Conservation (phyloP, 2,113 vertebrate species). For the Poicephalus meyeri region DNA sequence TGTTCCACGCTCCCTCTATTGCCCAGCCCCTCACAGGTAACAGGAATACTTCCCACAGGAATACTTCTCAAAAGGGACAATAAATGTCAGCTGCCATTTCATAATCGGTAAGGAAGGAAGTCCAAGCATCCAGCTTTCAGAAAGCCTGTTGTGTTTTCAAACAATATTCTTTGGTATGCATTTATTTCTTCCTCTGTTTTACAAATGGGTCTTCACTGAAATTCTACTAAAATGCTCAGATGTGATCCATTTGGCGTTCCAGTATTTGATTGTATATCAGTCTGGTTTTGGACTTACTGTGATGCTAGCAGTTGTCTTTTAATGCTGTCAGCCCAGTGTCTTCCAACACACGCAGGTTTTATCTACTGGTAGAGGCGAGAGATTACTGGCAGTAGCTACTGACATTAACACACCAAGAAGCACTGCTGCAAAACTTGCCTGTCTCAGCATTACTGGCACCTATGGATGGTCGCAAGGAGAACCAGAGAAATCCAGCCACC, state of each 20-base stretch:
- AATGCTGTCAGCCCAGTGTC: neutral
- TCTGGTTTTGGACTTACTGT: neutral
- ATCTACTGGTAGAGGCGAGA: neutral
- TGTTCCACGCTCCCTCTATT: neutral
- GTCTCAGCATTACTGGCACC: neutral
- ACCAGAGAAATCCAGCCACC: neutral
- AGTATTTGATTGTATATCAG: neutral
- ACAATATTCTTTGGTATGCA: rapidly evolving
- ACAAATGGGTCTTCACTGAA: neutral
- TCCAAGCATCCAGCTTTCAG: neutral
- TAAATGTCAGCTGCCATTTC: neutral
- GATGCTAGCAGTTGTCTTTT: rapidly evolving
- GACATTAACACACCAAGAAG: neutral
- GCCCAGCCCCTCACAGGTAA: neutral
- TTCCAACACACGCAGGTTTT: neutral
- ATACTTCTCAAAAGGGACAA: neutral
- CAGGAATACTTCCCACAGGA: neutral
- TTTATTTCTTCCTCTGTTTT: neutral
- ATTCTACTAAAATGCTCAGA: neutral
- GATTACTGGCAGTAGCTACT: neutral
- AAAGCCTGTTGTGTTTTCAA: neutral
- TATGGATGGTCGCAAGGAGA: rapidly evolving
- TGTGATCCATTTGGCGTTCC: neutral
- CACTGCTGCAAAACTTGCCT: neutral
- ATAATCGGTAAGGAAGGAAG: neutral